These are phyloP conservation scores for Cardinalis cardinalis DNA, from an alignment of 2,113 vertebrate genomes.

Conservation along the genomic window DNA sequence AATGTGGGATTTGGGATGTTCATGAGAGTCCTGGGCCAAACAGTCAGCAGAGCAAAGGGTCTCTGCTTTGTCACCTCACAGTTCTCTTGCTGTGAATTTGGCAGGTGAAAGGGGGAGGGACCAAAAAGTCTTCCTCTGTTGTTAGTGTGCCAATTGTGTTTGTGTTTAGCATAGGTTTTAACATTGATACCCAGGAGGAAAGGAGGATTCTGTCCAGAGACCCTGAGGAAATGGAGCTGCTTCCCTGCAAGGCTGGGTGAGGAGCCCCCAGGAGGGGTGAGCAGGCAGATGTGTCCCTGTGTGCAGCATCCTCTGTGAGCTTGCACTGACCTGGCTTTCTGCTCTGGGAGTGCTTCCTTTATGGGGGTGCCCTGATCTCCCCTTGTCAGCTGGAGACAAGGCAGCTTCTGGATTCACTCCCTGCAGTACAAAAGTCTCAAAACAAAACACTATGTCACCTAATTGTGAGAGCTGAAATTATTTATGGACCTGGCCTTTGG, in stretches of 20 bases:
- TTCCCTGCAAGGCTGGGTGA: not conserved
- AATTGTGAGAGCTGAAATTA: conserved; percentile 35
- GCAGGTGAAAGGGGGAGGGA: not conserved
- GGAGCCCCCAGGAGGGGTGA: not conserved
- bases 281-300: not conserved
- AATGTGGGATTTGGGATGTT: not conserved
- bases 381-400: not conserved
- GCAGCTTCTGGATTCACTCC: not conserved
- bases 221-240: not conserved
- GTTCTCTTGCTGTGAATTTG: not conserved
- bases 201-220: not conserved
- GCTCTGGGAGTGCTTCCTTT: not conserved
- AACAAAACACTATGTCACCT: conserved; percentile 13
- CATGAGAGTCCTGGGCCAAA: not conserved
- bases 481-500: conserved; percentile 57
- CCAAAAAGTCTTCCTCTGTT: not conserved
- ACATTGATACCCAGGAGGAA: not conserved
- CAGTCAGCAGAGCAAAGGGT: not conserved
- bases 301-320: not conserved
- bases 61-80: not conserved
- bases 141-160: not conserved
- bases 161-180: not conserved
- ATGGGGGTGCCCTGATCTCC: not conserved
- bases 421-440: not conserved
- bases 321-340: not conserved